These are phyloP conservation scores for Anastrepha ludens DNA, from an alignment of 1,140 invertebrate genomes.

Conservation along the genomic window DNA sequence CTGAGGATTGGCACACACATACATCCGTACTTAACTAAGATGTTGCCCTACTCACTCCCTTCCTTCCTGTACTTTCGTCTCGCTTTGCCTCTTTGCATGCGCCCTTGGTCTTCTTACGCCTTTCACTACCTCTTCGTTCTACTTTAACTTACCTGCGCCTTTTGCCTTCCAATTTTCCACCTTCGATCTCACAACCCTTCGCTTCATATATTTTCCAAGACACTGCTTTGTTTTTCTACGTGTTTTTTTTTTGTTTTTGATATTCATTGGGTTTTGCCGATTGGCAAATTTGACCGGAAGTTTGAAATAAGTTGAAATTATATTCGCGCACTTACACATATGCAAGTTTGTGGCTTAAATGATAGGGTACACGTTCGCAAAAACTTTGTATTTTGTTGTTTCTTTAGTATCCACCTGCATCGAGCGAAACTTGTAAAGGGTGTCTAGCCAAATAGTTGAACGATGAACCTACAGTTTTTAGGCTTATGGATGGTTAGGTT, in stretches of 20 bases:
- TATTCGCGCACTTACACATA: background rate
- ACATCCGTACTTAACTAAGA: background rate
- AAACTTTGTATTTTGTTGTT: background rate
- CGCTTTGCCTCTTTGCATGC: too few species aligned
- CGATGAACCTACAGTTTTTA: too few species aligned
- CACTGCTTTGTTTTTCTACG: background rate
- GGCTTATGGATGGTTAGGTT: too few species aligned
- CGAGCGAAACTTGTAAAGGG: background rate
- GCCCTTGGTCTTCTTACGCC: too few species aligned
- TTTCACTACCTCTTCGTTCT: background rate
- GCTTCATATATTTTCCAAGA: background rate
- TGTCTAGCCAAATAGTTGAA: background rate
- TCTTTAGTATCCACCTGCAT: background rate
- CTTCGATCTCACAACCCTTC: background rate
- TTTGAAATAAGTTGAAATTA: slow-evolving; percentile 34
- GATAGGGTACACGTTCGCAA: background rate
- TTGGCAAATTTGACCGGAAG: slow-evolving; percentile 50
- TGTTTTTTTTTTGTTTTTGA: background rate
- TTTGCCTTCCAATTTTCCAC: background rate
- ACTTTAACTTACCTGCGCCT: too few species aligned
- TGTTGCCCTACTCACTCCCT: too few species aligned
- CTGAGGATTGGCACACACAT: background rate
- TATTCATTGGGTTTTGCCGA: slow-evolving; percentile 43
- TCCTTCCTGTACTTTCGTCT: too few species aligned
- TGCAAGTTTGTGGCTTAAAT: background rate